phyloP scores from a whole-genome alignment of 1,140 invertebrate genomes.

The Drosophila suzukii region DNA sequence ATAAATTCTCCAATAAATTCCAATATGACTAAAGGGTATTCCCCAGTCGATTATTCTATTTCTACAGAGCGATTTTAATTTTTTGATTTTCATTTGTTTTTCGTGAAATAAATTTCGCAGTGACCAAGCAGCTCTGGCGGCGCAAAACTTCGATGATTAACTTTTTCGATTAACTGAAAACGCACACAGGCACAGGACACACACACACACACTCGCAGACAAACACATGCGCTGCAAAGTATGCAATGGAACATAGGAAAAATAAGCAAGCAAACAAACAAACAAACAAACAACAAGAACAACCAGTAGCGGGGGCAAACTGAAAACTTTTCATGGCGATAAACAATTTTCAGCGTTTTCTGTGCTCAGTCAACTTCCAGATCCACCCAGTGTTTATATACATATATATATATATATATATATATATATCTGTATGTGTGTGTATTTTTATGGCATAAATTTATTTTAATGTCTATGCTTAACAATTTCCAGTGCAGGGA shows the following conservation, averaged over 20 bases:
- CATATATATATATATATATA: neutral
- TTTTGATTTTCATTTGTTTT: conserved; percentile 30
- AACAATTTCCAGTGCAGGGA: conserved; percentile 67
- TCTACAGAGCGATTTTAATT: neutral
- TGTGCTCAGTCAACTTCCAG: conserved; percentile 5
- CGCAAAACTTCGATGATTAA: conserved; percentile 79
- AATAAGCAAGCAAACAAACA: conserved; percentile 49
- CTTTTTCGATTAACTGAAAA: conserved; percentile 81
- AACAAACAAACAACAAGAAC: conserved; percentile 25
- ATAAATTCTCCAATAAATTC: too few relatives aligned
- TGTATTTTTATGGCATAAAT: conserved; percentile 74
- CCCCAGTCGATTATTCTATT: neutral
- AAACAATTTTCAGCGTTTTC: conserved; percentile 73
- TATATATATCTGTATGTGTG: conserved; percentile 10
- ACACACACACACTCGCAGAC: conserved; percentile 21
- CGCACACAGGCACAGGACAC: conserved; percentile 58
- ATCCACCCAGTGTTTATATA: neutral
- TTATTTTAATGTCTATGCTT: conserved; percentile 81
- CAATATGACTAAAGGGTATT: neutral
- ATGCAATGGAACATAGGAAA: conserved; percentile 59
- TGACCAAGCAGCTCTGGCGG: conserved; percentile 55
- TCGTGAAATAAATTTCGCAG: conserved; percentile 43
- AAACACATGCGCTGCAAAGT: conserved; percentile 20
- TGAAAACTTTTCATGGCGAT: conserved; percentile 73
- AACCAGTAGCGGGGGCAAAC: conserved; percentile 34